Evolutionary conservation across 2,797 vertebrate genomes (phyloP), one percentile per base, ranked within the genome.

Genomic region (Cheirogaleus major): DNA sequence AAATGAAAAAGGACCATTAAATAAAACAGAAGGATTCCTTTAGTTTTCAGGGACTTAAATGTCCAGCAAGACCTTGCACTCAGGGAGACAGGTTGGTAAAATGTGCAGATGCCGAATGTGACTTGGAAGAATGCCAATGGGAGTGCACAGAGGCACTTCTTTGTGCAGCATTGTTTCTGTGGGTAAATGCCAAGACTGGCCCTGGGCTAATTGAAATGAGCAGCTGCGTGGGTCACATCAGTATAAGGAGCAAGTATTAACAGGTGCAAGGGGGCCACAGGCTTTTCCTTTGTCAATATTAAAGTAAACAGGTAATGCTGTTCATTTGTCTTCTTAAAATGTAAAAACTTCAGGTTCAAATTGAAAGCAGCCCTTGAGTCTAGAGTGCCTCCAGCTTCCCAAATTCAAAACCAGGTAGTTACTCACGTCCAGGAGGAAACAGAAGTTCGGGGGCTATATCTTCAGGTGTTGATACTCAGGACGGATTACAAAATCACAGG

Each of bases 121-220:
- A 95, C 93, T 95, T 97, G 96, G 97, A 97, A 95, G 88, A 1
- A 15, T 59, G 97, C 97, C 98, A 98, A 95, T 18, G 57, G n/a
- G 83, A 95, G 72, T 84, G 95, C 75, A 61, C 96, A 69, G 96
- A 97, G 90, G 0, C 4, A 11, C 93, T 13, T 30, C 89, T 88
- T 70, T 86, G 72, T 12, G 0, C 80, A 78, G 94, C 55, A 35
- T 91, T 91, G 96, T 95, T 96, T 95, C 95, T 75, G 82, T 80
- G 92, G 89, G 97, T 78, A 96, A 98, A 96, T 91, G 91, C 96
- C 96, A 95, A 97, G 97, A 57, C 75, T 91, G 92, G 98, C 98
- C 97, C 97, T 91, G 93, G 97, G 98, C 97, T 98, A 97, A 93
- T 70, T 97, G 98, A 96, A 98, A 97, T 95, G 97, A 98, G 98